These are phyloP conservation scores for Dendropsophus ebraccatus DNA, from an alignment of 2,113 vertebrate genomes.

Conservation along the genomic window DNA sequence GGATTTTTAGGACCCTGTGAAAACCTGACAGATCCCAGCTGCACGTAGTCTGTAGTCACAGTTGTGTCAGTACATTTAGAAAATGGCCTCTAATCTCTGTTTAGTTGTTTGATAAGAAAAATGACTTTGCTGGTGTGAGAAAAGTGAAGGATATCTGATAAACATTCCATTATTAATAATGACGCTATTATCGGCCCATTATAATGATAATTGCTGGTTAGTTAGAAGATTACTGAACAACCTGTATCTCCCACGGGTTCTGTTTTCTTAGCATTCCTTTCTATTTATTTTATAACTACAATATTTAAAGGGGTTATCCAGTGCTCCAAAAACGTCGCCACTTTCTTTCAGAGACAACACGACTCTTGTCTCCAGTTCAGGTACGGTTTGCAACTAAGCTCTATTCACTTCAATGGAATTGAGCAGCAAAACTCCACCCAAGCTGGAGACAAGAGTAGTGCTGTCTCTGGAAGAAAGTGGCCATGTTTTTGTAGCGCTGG, in stretches of 20 bases:
- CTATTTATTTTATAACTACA: background rate
- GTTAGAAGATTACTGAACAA: background rate
- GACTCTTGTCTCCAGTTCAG: no score
- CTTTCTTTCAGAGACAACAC: no score
- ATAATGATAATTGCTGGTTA: background rate
- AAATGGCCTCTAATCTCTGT: background rate
- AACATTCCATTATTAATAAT: conserved; percentile 15
- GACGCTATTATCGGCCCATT: background rate
- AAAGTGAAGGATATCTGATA: conserved; percentile 24
- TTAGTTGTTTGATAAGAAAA: conserved; percentile 11
- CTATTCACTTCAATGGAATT: no score
- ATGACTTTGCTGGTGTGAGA: background rate
- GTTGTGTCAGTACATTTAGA: background rate
- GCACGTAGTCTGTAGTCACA: background rate
- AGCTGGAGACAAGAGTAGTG: no score
- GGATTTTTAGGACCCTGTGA: background rate
- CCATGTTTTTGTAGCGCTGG: no score
- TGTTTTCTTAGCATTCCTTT: background rate
- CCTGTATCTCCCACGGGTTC: background rate
- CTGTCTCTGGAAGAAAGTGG: no score
- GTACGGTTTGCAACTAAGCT: no score
- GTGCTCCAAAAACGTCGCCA: no score
- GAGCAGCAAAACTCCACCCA: no score
- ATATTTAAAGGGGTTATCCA: no score
- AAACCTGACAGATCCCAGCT: background rate